Percentiles rank a stretch among this genome's conserved stretches.
Conservation (phyloP, 2,888 invertebrate species). For the Hydroisotoma schaefferi region DNA sequence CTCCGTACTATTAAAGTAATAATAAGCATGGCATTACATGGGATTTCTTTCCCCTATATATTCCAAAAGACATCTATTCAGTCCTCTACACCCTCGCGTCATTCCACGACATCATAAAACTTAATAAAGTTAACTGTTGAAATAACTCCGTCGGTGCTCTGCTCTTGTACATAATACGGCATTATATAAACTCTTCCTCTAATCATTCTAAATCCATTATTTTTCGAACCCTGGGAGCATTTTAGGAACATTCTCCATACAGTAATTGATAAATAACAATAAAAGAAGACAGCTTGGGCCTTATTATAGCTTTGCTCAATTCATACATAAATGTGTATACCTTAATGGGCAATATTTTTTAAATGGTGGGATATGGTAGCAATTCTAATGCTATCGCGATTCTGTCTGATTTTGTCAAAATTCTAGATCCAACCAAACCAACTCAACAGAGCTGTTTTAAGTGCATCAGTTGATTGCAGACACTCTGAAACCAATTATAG, state of each 20-base stretch:
- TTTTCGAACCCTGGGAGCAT: no score
- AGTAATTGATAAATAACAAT: no score
- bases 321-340: no score
- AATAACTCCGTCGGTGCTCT: constrained; percentile 7
- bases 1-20: neutral
- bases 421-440: no score
- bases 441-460: neutral
- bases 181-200: constrained; percentile 2
- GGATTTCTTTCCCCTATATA: neutral
- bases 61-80: constrained; percentile 11
- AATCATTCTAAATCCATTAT: constrained; percentile 5
- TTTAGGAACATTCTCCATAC: no score
- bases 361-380: no score
- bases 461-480: constrained; percentile 1
- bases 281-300: no score
- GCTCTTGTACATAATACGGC: neutral
- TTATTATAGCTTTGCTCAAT: no score
- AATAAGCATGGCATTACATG: neutral
- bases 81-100: constrained; percentile 1
- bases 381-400: no score
- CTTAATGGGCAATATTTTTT: no score
- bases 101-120: constrained; percentile 4
- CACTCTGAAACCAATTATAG: constrained; percentile 1
- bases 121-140: constrained; percentile 16
- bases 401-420: no score